phyloP scores from a whole-genome alignment of 2,113 vertebrate species.

The Tragelaphus imberbis region DNA sequence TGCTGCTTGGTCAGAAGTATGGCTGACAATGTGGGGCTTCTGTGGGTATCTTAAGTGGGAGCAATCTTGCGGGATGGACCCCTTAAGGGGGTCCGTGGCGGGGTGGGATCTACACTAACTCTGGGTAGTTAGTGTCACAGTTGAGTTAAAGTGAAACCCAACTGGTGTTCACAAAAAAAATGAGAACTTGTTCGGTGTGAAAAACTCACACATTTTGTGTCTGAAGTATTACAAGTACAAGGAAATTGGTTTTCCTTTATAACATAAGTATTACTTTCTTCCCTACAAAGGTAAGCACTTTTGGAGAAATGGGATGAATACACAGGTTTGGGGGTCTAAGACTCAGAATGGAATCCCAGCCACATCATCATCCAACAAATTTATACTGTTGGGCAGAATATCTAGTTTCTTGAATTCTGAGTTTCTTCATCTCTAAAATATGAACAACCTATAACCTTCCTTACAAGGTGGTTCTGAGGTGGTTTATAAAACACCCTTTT shows the following conservation, averaged over 20 bases:
- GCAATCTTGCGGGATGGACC: neutral
- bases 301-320: neutral
- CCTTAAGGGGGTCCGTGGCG: rapidly evolving
- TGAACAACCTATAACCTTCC: neutral
- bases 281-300: neutral
- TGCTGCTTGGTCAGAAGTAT: neutral
- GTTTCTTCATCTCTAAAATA: neutral
- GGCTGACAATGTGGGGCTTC: neutral
- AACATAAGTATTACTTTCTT: neutral
- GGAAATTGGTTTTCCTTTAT: neutral
- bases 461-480: neutral
- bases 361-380: neutral
- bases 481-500: neutral
- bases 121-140: neutral
- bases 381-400: neutral
- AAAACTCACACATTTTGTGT: neutral
- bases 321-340: neutral
- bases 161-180: neutral
- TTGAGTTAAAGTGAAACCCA: neutral
- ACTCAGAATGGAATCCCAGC: neutral
- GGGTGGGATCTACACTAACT: neutral
- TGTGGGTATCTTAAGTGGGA: neutral
- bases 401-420: neutral
- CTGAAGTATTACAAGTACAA: neutral
- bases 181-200: neutral